Conservation (phyloP, 2,888 invertebrate species). For the Tipula unca region DNA sequence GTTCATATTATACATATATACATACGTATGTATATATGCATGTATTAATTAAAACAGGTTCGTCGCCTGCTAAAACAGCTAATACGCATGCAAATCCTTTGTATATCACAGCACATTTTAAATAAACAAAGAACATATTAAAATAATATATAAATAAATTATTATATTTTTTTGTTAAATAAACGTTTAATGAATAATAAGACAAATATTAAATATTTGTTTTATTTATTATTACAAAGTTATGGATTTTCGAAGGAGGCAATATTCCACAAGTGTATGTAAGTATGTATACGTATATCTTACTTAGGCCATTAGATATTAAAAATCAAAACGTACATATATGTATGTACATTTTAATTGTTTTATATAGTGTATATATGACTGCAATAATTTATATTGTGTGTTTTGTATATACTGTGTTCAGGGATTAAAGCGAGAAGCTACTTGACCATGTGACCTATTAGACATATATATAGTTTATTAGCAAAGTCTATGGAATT, state of each 20-base stretch:
- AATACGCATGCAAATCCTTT: neutral
- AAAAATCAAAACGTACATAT: neutral
- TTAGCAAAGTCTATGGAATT: neutral
- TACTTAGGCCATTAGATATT: neutral
- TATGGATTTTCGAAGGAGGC: neutral
- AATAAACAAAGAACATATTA: neutral
- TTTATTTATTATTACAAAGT: neutral
- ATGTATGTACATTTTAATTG: neutral
- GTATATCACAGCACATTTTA: neutral
- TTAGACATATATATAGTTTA: too few relatives aligned
- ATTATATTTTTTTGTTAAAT: too few relatives aligned
- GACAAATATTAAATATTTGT: neutral
- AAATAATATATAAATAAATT: neutral
- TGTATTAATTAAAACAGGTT: neutral
- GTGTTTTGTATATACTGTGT: neutral
- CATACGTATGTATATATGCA: too few relatives aligned
- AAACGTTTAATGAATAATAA: slow-evolving; percentile 3
- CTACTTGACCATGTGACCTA: neutral
- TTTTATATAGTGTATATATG: neutral
- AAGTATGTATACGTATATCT: neutral
- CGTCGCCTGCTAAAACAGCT: neutral
- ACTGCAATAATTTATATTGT: neutral
- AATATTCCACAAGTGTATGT: neutral
- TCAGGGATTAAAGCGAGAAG: neutral
- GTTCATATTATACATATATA: neutral